Conservation (phyloP, 2,888 invertebrate genomes). For the Xanthia togata region DNA sequence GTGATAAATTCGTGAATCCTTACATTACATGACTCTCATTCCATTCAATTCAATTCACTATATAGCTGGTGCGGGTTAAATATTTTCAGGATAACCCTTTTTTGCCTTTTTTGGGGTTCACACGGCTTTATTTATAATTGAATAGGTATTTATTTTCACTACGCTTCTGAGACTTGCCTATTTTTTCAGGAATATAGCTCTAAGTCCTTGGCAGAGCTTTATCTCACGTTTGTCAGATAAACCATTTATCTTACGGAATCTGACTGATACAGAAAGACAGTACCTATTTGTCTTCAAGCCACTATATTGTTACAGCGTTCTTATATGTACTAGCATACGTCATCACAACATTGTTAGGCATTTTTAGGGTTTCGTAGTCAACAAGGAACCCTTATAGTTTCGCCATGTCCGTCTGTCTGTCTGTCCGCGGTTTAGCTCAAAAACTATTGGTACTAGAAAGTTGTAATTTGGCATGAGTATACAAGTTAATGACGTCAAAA, state of each 20-base stretch:
- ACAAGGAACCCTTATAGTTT: no score
- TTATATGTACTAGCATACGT: neutral
- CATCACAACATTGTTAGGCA: neutral
- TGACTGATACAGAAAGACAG: neutral
- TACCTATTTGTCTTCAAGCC: conserved; percentile 12
- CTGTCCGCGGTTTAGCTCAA: no score
- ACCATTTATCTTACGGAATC: conserved; percentile 34
- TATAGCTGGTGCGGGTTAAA: no score
- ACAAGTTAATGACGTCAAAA: no score
- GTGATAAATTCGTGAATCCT: neutral
- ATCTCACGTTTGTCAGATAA: conserved; percentile 44
- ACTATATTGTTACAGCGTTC: neutral
- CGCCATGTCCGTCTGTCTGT: no score
- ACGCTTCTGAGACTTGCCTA: conserved; percentile 2
- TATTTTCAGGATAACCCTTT: neutral
- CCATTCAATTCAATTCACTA: neutral
- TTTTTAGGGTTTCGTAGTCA: no score
- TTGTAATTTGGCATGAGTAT: no score
- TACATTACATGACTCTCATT: neutral
- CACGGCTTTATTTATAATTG: conserved; percentile 11
- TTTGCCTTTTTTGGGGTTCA: neutral
- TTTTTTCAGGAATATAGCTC: conserved; percentile 31
- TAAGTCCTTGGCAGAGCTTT: conserved; percentile 18
- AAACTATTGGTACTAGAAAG: no score
- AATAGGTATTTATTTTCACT: conserved; percentile 10